Conservation (phyloP, 2,888 invertebrate genomes). For the Philopedon plagiatum region DNA sequence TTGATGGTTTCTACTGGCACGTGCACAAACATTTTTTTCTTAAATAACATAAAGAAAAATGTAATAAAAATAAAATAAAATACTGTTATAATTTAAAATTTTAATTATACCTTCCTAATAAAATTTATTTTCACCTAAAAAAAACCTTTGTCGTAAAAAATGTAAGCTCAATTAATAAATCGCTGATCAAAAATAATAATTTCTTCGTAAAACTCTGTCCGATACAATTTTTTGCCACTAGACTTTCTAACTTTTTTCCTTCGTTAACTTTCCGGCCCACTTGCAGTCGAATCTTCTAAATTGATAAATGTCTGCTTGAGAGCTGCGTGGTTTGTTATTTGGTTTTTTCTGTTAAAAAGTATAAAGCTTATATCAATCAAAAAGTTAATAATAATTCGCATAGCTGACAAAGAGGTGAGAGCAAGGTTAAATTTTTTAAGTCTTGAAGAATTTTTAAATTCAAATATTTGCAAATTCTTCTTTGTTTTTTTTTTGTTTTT, state of each 20-base stretch:
- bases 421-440: neutral
- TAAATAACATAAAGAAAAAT: too few relatives aligned
- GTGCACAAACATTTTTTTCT: too few relatives aligned
- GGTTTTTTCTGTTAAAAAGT: constrained; percentile 12
- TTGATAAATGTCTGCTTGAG: constrained; percentile 10
- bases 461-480: neutral
- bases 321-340: constrained; percentile 5
- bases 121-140: too few relatives aligned
- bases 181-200: neutral
- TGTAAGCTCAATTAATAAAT: neutral
- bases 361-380: constrained; percentile 8
- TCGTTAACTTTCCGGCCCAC: constrained; percentile 5
- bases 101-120: too few relatives aligned
- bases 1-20: too few relatives aligned
- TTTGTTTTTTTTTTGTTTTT: too few relatives aligned
- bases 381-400: neutral
- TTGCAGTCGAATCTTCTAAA: constrained; percentile 8
- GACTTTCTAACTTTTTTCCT: neutral
- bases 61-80: too few relatives aligned
- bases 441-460: neutral
- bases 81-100: too few relatives aligned
- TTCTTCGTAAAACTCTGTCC: neutral
- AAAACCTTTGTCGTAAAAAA: too few relatives aligned
- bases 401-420: neutral
- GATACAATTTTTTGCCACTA: constrained; percentile 3